Evolutionary conservation across 2,888 invertebrate species (phyloP), one percentile per base, ranked within the genome.

Genomic region (Zootermopsis nevadensis): DNA sequence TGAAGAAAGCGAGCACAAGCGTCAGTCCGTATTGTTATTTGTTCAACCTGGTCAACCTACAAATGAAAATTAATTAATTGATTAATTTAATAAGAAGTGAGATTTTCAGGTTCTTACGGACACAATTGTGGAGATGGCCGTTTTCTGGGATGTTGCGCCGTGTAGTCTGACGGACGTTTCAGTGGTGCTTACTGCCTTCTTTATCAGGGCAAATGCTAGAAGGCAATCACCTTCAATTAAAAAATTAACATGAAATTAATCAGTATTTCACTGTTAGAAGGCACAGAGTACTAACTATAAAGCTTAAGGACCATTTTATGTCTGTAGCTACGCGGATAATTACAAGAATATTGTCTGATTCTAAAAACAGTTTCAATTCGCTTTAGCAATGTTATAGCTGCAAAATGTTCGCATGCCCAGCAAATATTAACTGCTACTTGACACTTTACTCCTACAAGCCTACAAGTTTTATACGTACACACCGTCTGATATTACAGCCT

Each of bases 401-500:
- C 74, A 74, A 19, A 19, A n/a, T 74, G 24, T n/a, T 74, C 74
- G 74, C 31, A 74, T 42, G 74, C 74, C 38, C 42, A 35, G 74
- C 74, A 74, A 38, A 42, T 74, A 74, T 74, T 74, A 74, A 74
- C 74, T 74, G 74, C 38, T 74, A 74, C 74, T 74, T 74, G 74
- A 74, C 74, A n/a, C 38, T 74, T 74, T 38, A 42, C 74, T 4
- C 74, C 10, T 35, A 38, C 74, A 74, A 74, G 35, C 74, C 10
- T 35, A 38, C 74, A 74, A 74, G 35, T 74, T 42, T 74, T 74
- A 42, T 74, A 31, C 53, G 31, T 33, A 77, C 55, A 55, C 27
- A 33, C 55, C 48, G 66, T 79, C 79, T 35, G 66, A 79, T 79
- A 66, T 79, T 79, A 66, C 79, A 79, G 35, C 60, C 79, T 79